These are phyloP conservation scores for Mesoligia furuncula DNA, from an alignment of 2,888 invertebrate genomes.

Conservation along the genomic window DNA sequence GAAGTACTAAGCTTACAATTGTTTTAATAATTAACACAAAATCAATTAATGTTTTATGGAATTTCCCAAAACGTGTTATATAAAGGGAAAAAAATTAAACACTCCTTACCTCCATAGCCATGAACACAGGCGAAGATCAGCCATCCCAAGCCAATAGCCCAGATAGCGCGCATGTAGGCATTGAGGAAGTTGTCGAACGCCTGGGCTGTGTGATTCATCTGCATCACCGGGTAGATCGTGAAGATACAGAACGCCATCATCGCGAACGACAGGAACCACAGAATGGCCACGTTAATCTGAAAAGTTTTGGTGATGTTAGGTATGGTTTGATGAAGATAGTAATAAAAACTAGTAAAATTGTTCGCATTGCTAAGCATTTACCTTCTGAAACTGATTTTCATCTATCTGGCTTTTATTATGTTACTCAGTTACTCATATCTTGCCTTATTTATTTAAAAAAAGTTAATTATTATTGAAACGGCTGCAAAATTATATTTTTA, in stretches of 20 bases:
- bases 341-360: background rate
- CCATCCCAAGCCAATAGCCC: conserved; percentile 84
- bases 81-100: background rate
- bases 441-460: background rate
- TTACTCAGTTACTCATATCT: background rate
- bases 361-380: too few relatives aligned
- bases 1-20: background rate
- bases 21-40: background rate
- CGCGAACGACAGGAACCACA: conserved; percentile 72
- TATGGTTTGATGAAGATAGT: background rate
- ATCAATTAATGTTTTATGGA: background rate
- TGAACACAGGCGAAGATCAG: conserved; percentile 84
- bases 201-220: conserved; percentile 68
- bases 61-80: background rate
- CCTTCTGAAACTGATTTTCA: background rate
- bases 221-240: conserved; percentile 77
- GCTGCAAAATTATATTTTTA: background rate
- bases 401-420: background rate
- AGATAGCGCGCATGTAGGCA: conserved; percentile 81
- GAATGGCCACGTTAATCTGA: conserved; percentile 69
- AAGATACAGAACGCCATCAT: conserved; percentile 78
- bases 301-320: conserved; percentile 34
- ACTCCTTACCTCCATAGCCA: conserved; percentile 84
- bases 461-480: background rate
- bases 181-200: conserved; percentile 77